These are phyloP conservation scores for Apantesis nais DNA, from an alignment of 2,888 invertebrate genomes.

Conservation along the genomic window DNA sequence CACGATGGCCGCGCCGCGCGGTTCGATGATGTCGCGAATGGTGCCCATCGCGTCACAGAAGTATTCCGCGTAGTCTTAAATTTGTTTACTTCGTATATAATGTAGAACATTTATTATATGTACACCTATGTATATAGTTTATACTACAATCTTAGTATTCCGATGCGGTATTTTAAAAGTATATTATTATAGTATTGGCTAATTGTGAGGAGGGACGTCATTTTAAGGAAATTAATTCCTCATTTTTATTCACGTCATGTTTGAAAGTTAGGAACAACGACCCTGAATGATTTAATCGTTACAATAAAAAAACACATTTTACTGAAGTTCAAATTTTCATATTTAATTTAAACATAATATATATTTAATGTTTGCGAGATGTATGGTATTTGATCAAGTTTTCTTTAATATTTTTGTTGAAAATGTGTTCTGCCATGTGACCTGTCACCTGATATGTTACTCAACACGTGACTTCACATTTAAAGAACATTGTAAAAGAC, in stretches of 20 bases:
- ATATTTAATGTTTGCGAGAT: neutral
- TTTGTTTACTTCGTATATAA: conserved; percentile 41
- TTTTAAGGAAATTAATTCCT: neutral
- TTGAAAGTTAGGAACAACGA: too few relatives aligned
- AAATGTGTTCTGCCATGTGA: conserved; percentile 27
- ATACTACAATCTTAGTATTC: neutral
- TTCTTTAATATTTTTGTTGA: neutral
- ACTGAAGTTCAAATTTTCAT: neutral
- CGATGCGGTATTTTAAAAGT: neutral
- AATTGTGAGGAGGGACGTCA: neutral
- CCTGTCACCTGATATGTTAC: conserved; percentile 19
- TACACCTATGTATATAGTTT: conserved; percentile 1
- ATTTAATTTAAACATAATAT: neutral
- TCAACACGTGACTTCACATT: conserved; percentile 18
- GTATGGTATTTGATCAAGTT: conserved; percentile 29
- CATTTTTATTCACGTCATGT: neutral
- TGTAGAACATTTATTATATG: neutral
- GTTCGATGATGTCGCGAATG: too few relatives aligned
- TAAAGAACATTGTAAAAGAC: conserved; percentile 20
- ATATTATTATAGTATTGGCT: neutral
- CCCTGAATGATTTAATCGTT: too few relatives aligned
- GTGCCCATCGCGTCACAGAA: too few relatives aligned
- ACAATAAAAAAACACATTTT: too few relatives aligned
- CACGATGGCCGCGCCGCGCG: too few relatives aligned
- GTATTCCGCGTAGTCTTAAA: too few relatives aligned